Base-by-base conservation (phyloP, 1,140 invertebrate species). In the Tetranychus urticae region DNA sequence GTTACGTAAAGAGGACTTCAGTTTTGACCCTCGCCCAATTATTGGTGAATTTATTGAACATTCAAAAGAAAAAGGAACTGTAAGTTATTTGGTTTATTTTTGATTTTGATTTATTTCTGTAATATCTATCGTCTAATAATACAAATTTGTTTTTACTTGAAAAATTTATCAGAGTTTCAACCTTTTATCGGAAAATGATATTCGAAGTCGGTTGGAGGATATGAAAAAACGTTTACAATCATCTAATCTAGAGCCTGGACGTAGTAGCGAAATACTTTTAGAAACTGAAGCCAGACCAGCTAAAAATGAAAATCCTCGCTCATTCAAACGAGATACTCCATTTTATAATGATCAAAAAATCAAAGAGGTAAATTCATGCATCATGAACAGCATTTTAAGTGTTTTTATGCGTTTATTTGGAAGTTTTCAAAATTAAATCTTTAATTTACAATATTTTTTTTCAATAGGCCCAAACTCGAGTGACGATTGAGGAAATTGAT, bases 41-140 rank as follows among this genome's bases (percentile, higher is more conserved):
- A 78, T 96, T 47, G 91, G 91, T 7, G 86, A 92, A 61, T 94
- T 91, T 70, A 74, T 88, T 23, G 85, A 89, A 69, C 5, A 52
- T 42, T 42, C 50, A 52, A 23, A n/a, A n/a, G 50, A 52, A 52
- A n/a, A 52, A 33, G n/a, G 14, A 52, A 33, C 31, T 52, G n/a
- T 52, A 10, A 42, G 39, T 42, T 42, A 42, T 10, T 6, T 42
- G 10, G 39, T 6, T 6, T 6, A 42, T 42, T 42, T 42, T 42
- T 5, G 5, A 5, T 42, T 10, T 42, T 42, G 10, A 42, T 42
- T 42, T 10, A 42, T 6, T 42, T 42, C 10, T 42, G 39, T 42
- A 42, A 6, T 42, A 6, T 42, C 39, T 5, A 42, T 23, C 23
- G 23, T 23, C 23, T 0, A 23, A 23, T 23, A 23, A 23, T 23